phyloP scores from a whole-genome alignment of 2,888 invertebrate species.

The Epinotia ramella region DNA sequence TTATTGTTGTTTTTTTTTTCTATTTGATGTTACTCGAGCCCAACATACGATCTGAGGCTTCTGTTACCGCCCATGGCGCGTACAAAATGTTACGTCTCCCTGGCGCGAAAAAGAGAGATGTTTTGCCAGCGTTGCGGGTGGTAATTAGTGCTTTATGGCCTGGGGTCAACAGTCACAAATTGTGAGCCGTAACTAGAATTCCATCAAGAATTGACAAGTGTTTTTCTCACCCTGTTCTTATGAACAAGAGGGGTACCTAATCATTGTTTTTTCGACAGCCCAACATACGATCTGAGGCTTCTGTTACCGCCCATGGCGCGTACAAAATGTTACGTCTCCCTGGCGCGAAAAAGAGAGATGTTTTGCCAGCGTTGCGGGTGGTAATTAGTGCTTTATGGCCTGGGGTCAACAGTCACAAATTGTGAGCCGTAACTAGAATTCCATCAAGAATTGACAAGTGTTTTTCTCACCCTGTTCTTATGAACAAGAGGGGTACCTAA shows the following conservation, averaged over 20 bases:
- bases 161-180: no score
- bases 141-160: not conserved
- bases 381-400: not conserved
- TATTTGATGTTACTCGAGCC: not conserved
- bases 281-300: not conserved
- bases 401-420: no score
- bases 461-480: no score
- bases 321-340: conserved; percentile 4
- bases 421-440: no score
- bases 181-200: no score
- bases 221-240: no score
- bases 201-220: no score
- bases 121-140: not conserved
- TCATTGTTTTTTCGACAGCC: no score
- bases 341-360: not conserved
- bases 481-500: no score
- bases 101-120: not conserved
- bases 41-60: not conserved
- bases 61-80: conserved; percentile 1
- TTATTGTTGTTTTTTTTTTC: no score
- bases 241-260: no score
- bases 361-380: not conserved
- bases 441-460: no score
- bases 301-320: conserved; percentile 1
- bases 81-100: conserved; percentile 4